Conservation (phyloP, 2,888 invertebrate species). For the Chrysodeixis includens region DNA sequence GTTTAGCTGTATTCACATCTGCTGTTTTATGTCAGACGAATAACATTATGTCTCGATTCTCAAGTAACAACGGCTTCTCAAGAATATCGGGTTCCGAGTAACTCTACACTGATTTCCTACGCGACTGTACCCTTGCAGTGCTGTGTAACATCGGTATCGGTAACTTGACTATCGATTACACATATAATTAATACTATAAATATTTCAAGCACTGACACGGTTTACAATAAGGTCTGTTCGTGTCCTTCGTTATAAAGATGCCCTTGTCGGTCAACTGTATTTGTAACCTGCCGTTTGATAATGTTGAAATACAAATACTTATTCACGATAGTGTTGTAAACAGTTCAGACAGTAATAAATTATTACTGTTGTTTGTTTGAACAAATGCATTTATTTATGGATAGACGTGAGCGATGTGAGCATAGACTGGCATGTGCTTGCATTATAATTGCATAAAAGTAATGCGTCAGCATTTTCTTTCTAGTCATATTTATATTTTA, state of each 20-base stretch:
- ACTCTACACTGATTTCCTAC: constrained; percentile 52
- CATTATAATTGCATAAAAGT: background rate
- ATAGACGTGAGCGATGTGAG: background rate
- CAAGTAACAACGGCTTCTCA: constrained; percentile 51
- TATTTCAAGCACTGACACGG: constrained; percentile 29
- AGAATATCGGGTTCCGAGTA: constrained; percentile 62
- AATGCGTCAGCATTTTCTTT: background rate
- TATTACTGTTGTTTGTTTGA: constrained; percentile 10
- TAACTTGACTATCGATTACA: constrained; percentile 37
- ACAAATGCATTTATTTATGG: constrained; percentile 8
- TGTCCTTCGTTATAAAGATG: constrained; percentile 22
- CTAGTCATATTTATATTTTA: background rate
- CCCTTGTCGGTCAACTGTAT: constrained; percentile 11
- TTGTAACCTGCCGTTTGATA: background rate
- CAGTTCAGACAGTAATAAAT: constrained; percentile 14
- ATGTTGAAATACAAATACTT: background rate
- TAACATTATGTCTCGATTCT: constrained; percentile 24
- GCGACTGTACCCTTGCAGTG: constrained; percentile 38
- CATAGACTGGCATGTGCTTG: background rate
- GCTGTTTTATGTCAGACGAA: constrained; percentile 10
- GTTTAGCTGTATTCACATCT: constrained; percentile 27
- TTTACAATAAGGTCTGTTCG: constrained; percentile 32
- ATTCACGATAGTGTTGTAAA: background rate
- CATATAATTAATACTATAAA: constrained; percentile 3
- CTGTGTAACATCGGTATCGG: constrained; percentile 39